Evolutionary conservation across 2,888 invertebrate species (phyloP).

Genomic region (Anthrax anthrax): DNA sequence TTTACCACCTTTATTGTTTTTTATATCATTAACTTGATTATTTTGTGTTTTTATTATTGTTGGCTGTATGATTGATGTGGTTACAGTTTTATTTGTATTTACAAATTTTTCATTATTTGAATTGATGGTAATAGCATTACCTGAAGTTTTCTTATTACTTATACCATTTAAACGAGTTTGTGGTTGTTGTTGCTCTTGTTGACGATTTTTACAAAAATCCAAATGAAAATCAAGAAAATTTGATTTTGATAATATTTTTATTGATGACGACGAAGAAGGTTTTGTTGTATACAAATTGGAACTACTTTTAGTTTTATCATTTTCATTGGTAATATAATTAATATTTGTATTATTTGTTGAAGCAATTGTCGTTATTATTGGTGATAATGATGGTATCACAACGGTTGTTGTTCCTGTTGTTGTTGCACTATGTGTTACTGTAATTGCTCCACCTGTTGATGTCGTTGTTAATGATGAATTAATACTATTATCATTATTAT

Average conservation of each 20-base stretch:
- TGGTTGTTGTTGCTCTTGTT: not conserved
- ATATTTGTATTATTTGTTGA: slow-evolving; percentile 3
- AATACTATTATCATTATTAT: not conserved
- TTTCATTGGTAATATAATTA: no score
- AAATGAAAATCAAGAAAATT: not conserved
- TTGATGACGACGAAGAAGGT: slow-evolving; percentile 9
- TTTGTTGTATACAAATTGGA: not conserved
- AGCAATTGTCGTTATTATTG: not conserved
- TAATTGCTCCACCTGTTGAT: no score
- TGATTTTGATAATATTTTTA: not conserved
- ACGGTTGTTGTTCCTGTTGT: not conserved
- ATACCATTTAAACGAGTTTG: no score
- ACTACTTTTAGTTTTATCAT: no score
- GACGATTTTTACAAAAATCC: not conserved
- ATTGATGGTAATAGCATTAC: no score
- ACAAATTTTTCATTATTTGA: no score
- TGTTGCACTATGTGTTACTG: no score
- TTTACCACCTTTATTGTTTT: not conserved
- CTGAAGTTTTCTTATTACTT: no score
- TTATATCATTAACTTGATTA: not conserved
- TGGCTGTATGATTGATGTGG: no score
- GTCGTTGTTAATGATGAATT: slow-evolving; percentile 16
- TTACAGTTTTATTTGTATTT: not conserved
- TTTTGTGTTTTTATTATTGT: no score
- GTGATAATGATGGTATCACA: not conserved